Evolutionary conservation across 1,140 invertebrate species (phyloP).

Genomic region (Thalassaphorura encarpata): DNA sequence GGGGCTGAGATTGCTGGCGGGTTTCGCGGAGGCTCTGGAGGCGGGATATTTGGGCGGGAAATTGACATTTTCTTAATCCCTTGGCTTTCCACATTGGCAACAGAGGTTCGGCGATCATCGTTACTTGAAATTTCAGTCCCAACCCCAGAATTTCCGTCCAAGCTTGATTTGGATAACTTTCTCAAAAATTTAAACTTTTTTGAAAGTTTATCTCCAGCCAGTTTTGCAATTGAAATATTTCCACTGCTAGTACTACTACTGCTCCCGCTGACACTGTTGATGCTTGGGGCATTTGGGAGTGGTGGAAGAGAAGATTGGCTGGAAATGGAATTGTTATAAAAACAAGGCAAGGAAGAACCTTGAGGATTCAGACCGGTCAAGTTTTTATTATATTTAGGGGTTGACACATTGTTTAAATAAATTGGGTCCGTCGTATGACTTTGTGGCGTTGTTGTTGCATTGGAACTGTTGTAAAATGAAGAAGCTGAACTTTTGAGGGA

Average conservation of each 20-base stretch:
- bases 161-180: slow-evolving; percentile 14
- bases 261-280: neutral
- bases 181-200: slow-evolving; percentile 22
- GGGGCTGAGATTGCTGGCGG: neutral
- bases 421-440: too few relatives aligned
- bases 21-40: slow-evolving; percentile 5
- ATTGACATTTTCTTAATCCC: slow-evolving; percentile 5
- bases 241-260: neutral
- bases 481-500: neutral
- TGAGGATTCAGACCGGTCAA: slow-evolving; percentile 7
- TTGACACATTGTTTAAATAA: slow-evolving; percentile 19
- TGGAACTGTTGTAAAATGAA: slow-evolving; percentile 25
- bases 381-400: too few relatives aligned
- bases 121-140: neutral
- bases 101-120: neutral
- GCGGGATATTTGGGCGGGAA: slow-evolving; percentile 22
- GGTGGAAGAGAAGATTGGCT: neutral
- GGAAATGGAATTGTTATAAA: neutral
- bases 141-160: neutral
- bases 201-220: slow-evolving; percentile 21
- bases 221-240: slow-evolving; percentile 26
- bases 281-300: neutral
- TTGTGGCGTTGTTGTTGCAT: too few relatives aligned
- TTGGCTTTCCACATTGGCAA: too few relatives aligned
- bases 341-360: too few relatives aligned